Base-by-base conservation (phyloP, 2,888 invertebrate species). In the Tipula lateralis region DNA sequence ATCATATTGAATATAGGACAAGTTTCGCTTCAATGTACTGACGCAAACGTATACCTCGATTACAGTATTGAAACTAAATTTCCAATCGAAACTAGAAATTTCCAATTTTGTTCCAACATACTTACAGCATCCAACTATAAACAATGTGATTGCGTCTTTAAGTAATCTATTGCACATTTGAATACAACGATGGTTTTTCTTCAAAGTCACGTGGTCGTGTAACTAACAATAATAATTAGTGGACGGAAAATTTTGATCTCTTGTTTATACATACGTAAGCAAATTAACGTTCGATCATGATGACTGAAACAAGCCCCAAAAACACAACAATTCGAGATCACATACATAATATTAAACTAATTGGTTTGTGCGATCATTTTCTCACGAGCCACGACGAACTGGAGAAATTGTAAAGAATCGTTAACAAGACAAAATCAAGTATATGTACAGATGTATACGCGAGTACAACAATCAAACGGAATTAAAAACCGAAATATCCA, bases 221-320 rank as follows among this genome's bases (percentile, higher is more conserved):
- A 66, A 66, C 66, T 24, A 66, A n/a, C n/a, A n/a, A n/a, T n/a
- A n/a, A 66, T 24, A 66, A 66, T 50, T 66, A 66, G 66, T 66
- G 19, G 24, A 66, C 66, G 66, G 66, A 66, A 66, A 66, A 24
- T 66, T 50, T 50, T 44, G 39, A 5, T 32, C 3, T 32, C 9
- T 36, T 12, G 36, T 36, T 36, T 12, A 44, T 44, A 44, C n/a
- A 4, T n/a, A 66, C 24, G 19, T 5, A 24, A 24, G 9, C 6
- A 19, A 66, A 66, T 19, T 50, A 2, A 19, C 19, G 19, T 24
- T 66, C 24, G 39, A n/a, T 39, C 19, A 9, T 24, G 32, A 24
- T 66, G 66, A 66, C 24, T 66, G 24, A 66, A 66, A 1, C 24
- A 66, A 24, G 24, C 66, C 66, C 66, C 3, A 66, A 66, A 66